Conservation (phyloP, 2,888 invertebrate genomes). For the Melinopterus prodromus region DNA sequence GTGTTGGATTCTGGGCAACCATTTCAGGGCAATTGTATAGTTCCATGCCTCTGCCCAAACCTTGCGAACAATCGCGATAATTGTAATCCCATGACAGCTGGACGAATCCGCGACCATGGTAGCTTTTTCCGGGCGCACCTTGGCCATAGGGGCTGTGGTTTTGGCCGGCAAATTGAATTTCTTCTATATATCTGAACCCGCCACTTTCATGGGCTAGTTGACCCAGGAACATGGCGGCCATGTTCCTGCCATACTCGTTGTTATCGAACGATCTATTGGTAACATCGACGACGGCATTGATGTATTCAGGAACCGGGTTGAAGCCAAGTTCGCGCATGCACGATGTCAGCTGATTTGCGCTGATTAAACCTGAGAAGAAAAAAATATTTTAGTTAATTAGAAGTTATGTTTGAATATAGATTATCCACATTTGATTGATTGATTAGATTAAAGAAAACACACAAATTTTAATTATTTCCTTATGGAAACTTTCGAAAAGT, state of each 20-base stretch:
- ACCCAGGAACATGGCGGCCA: constrained; percentile 13
- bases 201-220: constrained; percentile 13
- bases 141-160: constrained; percentile 7
- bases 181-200: constrained; percentile 10
- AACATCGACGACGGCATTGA: neutral
- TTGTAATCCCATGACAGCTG: constrained; percentile 8
- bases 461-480: too few species aligned
- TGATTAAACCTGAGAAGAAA: neutral
- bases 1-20: neutral
- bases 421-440: too few species aligned
- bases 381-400: neutral
- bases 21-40: constrained; percentile 8
- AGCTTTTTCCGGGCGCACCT: constrained; percentile 16
- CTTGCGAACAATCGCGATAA: constrained; percentile 5
- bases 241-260: neutral
- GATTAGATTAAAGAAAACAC: too few species aligned
- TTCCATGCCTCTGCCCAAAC: neutral
- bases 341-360: neutral
- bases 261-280: neutral
- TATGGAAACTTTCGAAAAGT: too few species aligned
- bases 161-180: neutral
- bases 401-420: neutral
- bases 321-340: neutral
- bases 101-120: constrained; percentile 13
- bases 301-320: neutral